phyloP scores from a whole-genome alignment of 2,797 vertebrate species.

The Mus spretus region DNA sequence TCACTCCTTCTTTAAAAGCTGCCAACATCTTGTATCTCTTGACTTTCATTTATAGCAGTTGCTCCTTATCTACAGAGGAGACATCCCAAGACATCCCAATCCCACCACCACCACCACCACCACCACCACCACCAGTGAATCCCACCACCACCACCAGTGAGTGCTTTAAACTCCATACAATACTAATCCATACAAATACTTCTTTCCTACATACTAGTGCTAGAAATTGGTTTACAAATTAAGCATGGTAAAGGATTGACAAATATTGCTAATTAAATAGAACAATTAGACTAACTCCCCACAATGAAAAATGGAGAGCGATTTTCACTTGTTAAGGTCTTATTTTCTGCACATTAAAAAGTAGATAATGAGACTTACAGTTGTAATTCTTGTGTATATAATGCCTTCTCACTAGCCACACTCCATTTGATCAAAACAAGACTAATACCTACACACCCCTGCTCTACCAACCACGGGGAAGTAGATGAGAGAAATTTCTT shows the following conservation, averaged over 20 bases:
- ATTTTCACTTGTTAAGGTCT: background rate
- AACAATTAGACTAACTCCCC: background rate
- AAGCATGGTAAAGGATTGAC: background rate
- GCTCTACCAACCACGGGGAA: slow-evolving; percentile 35
- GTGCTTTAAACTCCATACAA: background rate
- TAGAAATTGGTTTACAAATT: background rate
- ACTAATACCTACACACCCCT: background rate
- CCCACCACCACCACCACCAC: too few species aligned
- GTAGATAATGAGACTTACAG: background rate
- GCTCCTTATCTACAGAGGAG: background rate
- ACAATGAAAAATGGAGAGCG: background rate
- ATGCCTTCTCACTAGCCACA: slow-evolving; percentile 43
- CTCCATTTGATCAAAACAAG: slow-evolving; percentile 3
- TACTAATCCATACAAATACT: background rate
- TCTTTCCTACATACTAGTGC: background rate
- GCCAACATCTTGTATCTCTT: background rate
- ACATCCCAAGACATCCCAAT: background rate
- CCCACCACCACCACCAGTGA: too few species aligned
- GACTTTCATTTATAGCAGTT: background rate
- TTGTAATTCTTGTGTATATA: background rate
- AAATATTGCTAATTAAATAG: background rate
- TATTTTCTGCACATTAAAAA: background rate
- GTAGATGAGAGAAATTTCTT: slow-evolving; percentile 29
- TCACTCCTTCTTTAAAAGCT: background rate
- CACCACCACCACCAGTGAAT: too few species aligned